Evolutionary conservation across 2,797 vertebrate genomes (phyloP).

Genomic region (Euthynnus affinis): DNA sequence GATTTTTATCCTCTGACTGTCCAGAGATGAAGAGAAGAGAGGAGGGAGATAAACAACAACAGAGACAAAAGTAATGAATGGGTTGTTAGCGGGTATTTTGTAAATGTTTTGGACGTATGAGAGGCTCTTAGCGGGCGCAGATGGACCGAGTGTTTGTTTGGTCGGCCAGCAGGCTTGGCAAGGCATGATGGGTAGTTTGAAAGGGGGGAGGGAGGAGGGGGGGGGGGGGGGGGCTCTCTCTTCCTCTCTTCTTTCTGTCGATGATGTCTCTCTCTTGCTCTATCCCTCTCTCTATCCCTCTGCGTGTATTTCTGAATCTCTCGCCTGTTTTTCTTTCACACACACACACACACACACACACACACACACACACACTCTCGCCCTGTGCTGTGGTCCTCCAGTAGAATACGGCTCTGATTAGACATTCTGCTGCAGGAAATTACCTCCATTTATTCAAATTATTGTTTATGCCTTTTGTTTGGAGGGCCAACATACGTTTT

Average conservation of each 20-base stretch:
- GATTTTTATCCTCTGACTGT: not conserved
- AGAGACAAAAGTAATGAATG: conserved; percentile 58
- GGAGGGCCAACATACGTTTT: conserved; percentile 82
- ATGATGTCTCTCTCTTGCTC: conserved; percentile 7
- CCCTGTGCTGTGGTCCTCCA: conserved; percentile 72
- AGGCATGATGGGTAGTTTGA: conserved; percentile 68
- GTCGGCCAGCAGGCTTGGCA: conserved; percentile 79
- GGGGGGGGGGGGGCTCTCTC: not conserved
- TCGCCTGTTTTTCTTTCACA: conserved; percentile 13
- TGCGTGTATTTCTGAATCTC: conserved; percentile 37
- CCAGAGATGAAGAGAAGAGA: not conserved
- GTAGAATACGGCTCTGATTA: conserved; percentile 87
- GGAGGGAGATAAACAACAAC: conserved; percentile 38
- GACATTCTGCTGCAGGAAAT: conserved; percentile 85
- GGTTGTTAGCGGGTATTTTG: conserved; percentile 70
- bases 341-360: conserved; percentile 1
- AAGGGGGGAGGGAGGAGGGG: too few relatives aligned
- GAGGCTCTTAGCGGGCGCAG: conserved; percentile 68
- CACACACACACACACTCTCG: conserved; percentile 15
- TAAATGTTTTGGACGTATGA: conserved; percentile 71
- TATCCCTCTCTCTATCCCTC: conserved; percentile 20
- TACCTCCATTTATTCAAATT: conserved; percentile 88
- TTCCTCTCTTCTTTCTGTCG: not conserved
- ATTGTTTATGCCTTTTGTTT: conserved; percentile 89
- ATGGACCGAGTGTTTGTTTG: conserved; percentile 72